Percentiles rank a stretch among this genome's conserved stretches.
Conservation (phyloP, 2,797 vertebrate species). For the Danio jaintianensis region DNA sequence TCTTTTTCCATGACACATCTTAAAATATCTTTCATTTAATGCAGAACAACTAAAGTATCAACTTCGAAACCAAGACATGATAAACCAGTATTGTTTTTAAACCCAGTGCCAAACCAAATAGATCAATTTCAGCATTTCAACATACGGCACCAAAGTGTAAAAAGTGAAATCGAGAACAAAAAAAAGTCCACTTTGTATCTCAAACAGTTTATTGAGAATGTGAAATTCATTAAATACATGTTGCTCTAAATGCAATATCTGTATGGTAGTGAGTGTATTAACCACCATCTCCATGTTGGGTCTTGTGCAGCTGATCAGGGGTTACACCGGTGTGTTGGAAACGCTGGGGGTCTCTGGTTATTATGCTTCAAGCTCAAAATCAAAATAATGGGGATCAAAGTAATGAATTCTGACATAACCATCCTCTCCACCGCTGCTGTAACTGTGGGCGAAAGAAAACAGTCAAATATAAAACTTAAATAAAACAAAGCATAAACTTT, state of each 20-base stretch:
- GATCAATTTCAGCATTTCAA: neutral
- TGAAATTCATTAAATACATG: conserved; percentile 63
- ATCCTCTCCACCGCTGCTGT: conserved; percentile 97
- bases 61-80: too few relatives aligned
- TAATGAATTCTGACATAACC: conserved; percentile 97
- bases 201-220: conserved; percentile 50
- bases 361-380: conserved; percentile 93
- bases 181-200: neutral
- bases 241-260: conserved; percentile 41
- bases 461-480: neutral
- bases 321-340: conserved; percentile 40
- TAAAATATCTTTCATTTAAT: too few relatives aligned
- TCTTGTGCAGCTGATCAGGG: neutral
- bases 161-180: neutral
- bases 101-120: neutral
- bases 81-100: too few relatives aligned
- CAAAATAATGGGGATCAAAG: conserved; percentile 97
- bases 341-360: neutral
- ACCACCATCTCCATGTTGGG: conserved; percentile 16
- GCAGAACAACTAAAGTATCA: too few relatives aligned
- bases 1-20: too few relatives aligned
- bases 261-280: conserved; percentile 48
- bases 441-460: conserved; percentile 77
- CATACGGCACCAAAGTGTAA: neutral
- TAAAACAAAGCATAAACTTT: neutral